Base-by-base conservation (phyloP, 2,797 vertebrate genomes). In the Cirrhinus mrigala region DNA sequence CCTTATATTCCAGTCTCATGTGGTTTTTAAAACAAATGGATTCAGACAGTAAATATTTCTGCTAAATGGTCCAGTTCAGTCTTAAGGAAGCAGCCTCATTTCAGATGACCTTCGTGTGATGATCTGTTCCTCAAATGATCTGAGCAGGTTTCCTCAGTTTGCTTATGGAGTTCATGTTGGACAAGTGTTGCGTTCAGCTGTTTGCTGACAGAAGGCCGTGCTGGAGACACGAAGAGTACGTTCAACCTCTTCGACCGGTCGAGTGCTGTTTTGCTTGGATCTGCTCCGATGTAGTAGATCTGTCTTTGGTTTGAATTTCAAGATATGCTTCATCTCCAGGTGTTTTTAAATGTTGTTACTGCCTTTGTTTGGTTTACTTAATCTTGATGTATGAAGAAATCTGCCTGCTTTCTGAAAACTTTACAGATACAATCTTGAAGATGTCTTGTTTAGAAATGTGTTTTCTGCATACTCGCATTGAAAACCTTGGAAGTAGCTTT, bases 111-210 rank as follows among this genome's bases (percentile, higher is more conserved):
- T 33, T 56, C 15, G 69, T 40, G 27, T 81, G 69, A 73, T 89
- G 58, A 64, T 87, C 80, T 80, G 85, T 83, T 64, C 80, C 87
- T 76, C 12, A 86, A 83, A 88, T 88, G 58, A 81, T 85, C 84
- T 90, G 84, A 87, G 75, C 29, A 79, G 46, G 50, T 68, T 82
- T 81, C 81, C 91, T 90, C 79, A 0, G 52, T 87, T 86, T 70
- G 46, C 24, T 66, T 82, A 81, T 78, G 68, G 60, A 86, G 86
- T 86, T 86, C 74, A 76, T 86, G 74, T 66, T 79, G 90, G 82
- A 86, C 84, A 82, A n/a, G 12, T 68, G 85, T 85, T 79, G 77
- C 48, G 86, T 88, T 90, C 78, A 88, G 86, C 91, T 40, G 46
- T 68, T 69, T 73, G 18, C 27, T 29, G 52, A 70, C 52, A 50